A percentile compares a stretch with the other conserved stretches of the same genome.
Evolutionary conservation across 2,113 vertebrate species (phyloP).

Genomic region (Vulpes lagopus): DNA sequence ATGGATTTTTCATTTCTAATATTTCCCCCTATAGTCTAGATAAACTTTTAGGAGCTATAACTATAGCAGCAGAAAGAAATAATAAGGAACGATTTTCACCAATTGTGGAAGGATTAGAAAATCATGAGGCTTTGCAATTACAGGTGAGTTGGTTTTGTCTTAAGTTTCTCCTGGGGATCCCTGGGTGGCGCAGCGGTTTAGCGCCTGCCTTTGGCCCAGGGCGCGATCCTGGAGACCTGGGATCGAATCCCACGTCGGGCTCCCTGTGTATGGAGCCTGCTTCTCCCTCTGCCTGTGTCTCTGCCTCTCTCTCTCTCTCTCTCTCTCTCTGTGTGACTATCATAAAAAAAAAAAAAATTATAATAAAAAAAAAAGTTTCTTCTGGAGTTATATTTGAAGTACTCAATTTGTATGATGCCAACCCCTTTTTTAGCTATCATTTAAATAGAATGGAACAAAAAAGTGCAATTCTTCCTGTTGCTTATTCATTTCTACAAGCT

Average conservation of each 20-base stretch:
- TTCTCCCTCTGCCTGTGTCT: too few relatives aligned
- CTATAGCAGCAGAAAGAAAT: conserved; percentile 95
- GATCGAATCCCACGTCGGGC: too few relatives aligned
- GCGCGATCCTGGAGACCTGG: too few relatives aligned
- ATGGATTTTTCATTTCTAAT: conserved; percentile 82
- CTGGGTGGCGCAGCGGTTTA: too few relatives aligned
- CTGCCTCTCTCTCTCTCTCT: too few relatives aligned
- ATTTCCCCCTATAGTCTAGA: conserved; percentile 89
- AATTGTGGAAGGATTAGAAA: conserved; percentile 97
- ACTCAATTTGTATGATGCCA: not conserved
- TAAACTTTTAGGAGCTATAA: conserved; percentile 97
- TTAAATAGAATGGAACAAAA: not conserved
- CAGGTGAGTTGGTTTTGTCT: conserved; percentile 89
- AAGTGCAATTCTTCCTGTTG: conserved; percentile 56
- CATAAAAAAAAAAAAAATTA: too few relatives aligned
- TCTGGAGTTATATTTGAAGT: conserved; percentile 14
- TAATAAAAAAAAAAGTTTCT: too few relatives aligned
- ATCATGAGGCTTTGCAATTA: conserved; percentile 96
- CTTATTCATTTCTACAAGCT: not conserved
- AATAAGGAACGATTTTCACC: conserved; percentile 95
- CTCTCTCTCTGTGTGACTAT: too few relatives aligned
- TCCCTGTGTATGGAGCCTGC: too few relatives aligned
- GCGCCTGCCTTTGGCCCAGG: too few relatives aligned
- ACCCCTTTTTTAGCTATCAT: not conserved
- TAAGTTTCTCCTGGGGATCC: not conserved